Base-by-base conservation (phyloP, 2,797 vertebrate genomes). In the Poecilia gillii region DNA sequence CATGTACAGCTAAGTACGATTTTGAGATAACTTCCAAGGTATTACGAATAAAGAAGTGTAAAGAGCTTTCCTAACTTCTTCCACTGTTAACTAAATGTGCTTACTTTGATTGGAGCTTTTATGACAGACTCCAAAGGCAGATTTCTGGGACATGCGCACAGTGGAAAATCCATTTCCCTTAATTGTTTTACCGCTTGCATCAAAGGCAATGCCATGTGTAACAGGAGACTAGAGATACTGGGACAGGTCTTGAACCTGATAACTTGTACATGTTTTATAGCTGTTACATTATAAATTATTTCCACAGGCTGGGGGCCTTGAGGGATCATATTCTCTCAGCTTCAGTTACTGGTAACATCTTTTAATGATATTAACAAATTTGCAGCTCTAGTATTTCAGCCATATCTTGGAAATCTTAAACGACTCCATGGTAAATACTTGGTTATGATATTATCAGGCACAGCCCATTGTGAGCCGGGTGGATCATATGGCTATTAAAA, bases 311-410 rank as follows among this genome's bases (percentile, higher is more conserved):
- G 75, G 82, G 68, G 95, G 95, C 97, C 97, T 95, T 88, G 84
- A 94, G 97, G 97, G 93, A 97, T 97, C 96, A 85, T 96, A 95
- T 97, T 97, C 96, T 97, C 97, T 96, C 97, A 95, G 95, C 95
- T 97, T 96, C 91, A 96, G 97, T 97, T 98, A 96, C 93, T 96
- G 96, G 95, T 99, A 98, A 98, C 97, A 97, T 98, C 96, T 96
- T 96, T 97, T 98, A 97, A 98, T 97, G 97, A 97, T 97, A 99
- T 99, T 99, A 99, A 97, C 97, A 97, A 96, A 97, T 97, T 97
- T 97, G 96, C 94, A 93, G 96, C 96, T 97, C 97, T 99, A 98
- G 96, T 97, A 96, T 99, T 99, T 98, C 98, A 95, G 94, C 93
- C 96, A 96, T 97, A 98, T 98, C 97, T 96, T 95, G 96, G 97